Conservation (phyloP, 2,113 vertebrate species). For the Microcebus jonahi region DNA sequence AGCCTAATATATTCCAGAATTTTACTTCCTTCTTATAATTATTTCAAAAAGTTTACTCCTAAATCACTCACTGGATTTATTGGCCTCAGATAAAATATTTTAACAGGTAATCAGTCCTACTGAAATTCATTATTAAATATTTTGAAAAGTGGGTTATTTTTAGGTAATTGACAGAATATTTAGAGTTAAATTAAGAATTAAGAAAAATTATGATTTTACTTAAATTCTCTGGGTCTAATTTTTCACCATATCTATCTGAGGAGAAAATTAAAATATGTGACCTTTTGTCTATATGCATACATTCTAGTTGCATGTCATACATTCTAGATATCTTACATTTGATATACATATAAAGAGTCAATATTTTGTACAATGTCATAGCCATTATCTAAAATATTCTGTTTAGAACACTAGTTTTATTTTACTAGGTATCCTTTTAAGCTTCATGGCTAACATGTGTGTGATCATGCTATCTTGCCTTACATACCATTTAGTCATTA, state of each 20-base stretch:
- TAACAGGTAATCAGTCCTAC: background rate
- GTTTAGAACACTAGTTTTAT: background rate
- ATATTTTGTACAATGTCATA: background rate
- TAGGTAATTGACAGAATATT: background rate
- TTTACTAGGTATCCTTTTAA: background rate
- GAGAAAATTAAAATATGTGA: background rate
- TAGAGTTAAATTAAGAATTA: background rate
- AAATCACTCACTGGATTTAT: background rate
- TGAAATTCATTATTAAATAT: background rate
- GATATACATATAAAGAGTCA: background rate
- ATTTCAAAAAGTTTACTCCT: background rate
- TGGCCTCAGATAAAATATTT: background rate
- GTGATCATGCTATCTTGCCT: background rate
- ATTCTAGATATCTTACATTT: background rate
- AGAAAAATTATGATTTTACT: background rate
- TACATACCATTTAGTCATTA: background rate
- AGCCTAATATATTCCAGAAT: background rate
- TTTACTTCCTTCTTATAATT: background rate
- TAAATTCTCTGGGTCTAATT: background rate
- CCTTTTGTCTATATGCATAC: background rate
- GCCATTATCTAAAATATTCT: background rate
- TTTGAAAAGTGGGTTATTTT: background rate
- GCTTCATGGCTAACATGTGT: background rate
- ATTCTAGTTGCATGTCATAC: background rate
- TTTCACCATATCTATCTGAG: background rate